A percentile compares a stretch with the other conserved stretches of the same genome.
Conservation (phyloP, 2,113 vertebrate genomes). For the Globicephala melas region DNA sequence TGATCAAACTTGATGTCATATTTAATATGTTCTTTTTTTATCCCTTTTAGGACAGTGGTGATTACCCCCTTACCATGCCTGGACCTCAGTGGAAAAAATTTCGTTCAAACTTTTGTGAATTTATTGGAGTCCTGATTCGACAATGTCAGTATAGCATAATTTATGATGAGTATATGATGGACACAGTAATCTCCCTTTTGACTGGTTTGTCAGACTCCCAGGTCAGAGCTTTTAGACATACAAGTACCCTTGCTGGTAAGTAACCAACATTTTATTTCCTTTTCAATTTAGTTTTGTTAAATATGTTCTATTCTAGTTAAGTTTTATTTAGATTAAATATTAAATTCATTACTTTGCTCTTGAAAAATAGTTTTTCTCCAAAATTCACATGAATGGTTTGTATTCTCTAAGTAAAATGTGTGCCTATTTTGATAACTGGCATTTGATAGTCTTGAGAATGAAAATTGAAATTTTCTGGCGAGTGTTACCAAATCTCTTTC, state of each 20-base stretch:
- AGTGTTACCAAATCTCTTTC: background rate
- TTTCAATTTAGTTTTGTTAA: background rate
- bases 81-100: slow-evolving; percentile 99
- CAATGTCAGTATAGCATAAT: slow-evolving; percentile 99
- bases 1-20: background rate
- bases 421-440: background rate
- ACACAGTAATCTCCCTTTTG: slow-evolving; percentile 98
- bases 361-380: background rate
- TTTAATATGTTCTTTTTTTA: slow-evolving; percentile 51
- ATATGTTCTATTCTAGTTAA: background rate
- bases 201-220: slow-evolving; percentile 98
- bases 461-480: slow-evolving; percentile 30
- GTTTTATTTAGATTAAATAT: background rate
- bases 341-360: background rate
- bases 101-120: slow-evolving; percentile 99
- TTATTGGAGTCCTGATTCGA: slow-evolving; percentile 97
- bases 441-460: slow-evolving; percentile 38
- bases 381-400: slow-evolving; percentile 18
- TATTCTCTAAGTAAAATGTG: slow-evolving; percentile 12
- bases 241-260: slow-evolving; percentile 97
- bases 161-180: slow-evolving; percentile 99
- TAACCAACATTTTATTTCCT: slow-evolving; percentile 55
- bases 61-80: slow-evolving; percentile 98
- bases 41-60: slow-evolving; percentile 93
- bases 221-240: slow-evolving; percentile 99